Evolutionary conservation across 2,888 invertebrate species (phyloP).

Genomic region (Drosophila incognita): DNA sequence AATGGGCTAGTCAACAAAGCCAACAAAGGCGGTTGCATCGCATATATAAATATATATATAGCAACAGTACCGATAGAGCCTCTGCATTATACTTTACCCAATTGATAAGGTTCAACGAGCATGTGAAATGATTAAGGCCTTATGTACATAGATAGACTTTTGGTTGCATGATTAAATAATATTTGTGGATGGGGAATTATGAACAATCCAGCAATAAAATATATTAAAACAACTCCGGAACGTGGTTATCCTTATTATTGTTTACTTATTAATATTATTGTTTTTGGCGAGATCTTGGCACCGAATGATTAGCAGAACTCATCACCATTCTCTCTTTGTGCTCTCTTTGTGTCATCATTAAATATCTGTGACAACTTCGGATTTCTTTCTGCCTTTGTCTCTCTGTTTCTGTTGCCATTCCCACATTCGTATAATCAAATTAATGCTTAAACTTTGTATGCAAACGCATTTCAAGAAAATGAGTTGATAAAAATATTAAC

Average conservation of each 20-base stretch:
- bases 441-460: neutral
- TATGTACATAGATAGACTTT: slow-evolving; percentile 18
- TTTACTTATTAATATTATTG: too few relatives aligned
- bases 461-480: neutral
- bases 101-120: slow-evolving; percentile 54
- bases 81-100: slow-evolving; percentile 40
- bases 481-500: neutral
- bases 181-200: neutral
- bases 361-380: too few relatives aligned
- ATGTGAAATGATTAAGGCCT: slow-evolving; percentile 45
- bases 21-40: slow-evolving; percentile 29
- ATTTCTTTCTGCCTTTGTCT: too few relatives aligned
- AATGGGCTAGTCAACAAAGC: slow-evolving; percentile 75
- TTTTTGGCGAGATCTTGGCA: too few relatives aligned
- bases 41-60: neutral
- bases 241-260: too few relatives aligned
- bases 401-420: too few relatives aligned
- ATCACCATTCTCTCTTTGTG: too few relatives aligned
- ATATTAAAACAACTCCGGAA: too few relatives aligned
- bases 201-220: slow-evolving; percentile 1
- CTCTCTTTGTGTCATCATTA: too few relatives aligned
- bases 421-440: neutral
- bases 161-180: slow-evolving; percentile 33
- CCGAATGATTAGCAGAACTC: too few relatives aligned
- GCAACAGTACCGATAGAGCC: slow-evolving; percentile 22